phyloP scores from a whole-genome alignment of 2,113 vertebrate species.

The Callipepla squamata region DNA sequence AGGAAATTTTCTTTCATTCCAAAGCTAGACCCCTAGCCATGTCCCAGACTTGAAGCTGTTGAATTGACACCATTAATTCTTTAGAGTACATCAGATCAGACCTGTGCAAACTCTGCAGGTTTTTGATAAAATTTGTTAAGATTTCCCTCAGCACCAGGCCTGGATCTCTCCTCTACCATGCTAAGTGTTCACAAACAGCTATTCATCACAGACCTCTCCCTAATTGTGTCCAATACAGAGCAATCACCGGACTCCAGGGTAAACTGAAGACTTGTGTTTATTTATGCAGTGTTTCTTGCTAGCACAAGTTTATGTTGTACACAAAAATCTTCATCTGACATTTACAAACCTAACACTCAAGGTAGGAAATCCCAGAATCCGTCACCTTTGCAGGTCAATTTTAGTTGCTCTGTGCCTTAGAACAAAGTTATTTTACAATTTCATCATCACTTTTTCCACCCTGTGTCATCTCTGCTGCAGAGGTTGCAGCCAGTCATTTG shows the following conservation, averaged over 20 bases:
- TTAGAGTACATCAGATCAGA: not conserved
- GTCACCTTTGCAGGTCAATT: not conserved
- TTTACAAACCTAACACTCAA: not conserved
- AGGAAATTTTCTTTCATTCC: constrained; percentile 14
- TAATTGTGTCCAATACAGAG: not conserved
- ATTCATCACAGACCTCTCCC: not conserved
- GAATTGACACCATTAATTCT: not conserved
- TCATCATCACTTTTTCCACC: not conserved
- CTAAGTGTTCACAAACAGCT: not conserved
- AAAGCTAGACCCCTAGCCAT: not conserved
- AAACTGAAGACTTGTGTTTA: not conserved
- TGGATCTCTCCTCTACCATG: not conserved
- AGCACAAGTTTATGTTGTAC: not conserved
- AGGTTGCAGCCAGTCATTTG: not conserved
- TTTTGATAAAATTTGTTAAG: not conserved
- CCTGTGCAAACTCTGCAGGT: not conserved
- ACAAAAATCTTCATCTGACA: not conserved
- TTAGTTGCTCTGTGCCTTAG: not conserved
- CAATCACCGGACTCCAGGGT: not conserved
- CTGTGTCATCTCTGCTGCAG: not conserved
- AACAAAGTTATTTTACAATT: not conserved
- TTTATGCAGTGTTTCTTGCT: not conserved
- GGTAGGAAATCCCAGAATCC: not conserved
- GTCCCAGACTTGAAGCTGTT: not conserved
- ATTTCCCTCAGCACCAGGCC: not conserved